Base-by-base conservation (phyloP, 2,797 vertebrate species). In the Clarias platycephalus region DNA sequence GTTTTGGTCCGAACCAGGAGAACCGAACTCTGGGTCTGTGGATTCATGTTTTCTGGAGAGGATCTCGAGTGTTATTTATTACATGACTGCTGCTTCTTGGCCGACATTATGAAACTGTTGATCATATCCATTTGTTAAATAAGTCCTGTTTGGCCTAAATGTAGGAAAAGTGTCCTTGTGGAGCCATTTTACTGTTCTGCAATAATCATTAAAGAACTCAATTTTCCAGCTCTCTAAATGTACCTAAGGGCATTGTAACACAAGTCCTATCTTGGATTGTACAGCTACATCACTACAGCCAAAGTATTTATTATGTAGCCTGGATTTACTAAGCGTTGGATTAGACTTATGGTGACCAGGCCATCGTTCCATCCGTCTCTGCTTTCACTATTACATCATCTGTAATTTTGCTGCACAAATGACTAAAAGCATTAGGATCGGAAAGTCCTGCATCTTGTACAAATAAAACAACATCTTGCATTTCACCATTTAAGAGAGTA, bases 121-220 rank as follows among this genome's bases (percentile, higher is more conserved):
- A 85, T 89, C 77, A 87, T 83, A 58, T 89, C 79, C 85, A 60
- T 72, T 80, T 80, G 57, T 76, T 64, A 16, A 87, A 86, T 87
- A 88, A 84, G 77, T 81, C 10, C 40, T 70, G 60, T 78, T 68
- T 85, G 80, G 83, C 87, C 63, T 26, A 70, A 66, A 57, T 3
- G 31, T 60, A 85, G 37, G 16, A 70, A 62, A 57, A 87, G 62
- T 57, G 70, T 83, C 85, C 60, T 74, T 9, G 64, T 82, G 78
- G 78, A 88, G 75, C 31, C 67, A 34, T 83, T 80, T 75, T 67
- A 83, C 18, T 31, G 49, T 9, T 78, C 57, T 84, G 79, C 74
- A 71, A 68, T 85, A 31, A 80, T 86, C 81, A 77, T 84, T 78
- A 84, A 24, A 82, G 22, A 40, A 71, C 76, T 81, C 20, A 77